Conservation (phyloP, 2,113 vertebrate species). For the Carassius gibelio region DNA sequence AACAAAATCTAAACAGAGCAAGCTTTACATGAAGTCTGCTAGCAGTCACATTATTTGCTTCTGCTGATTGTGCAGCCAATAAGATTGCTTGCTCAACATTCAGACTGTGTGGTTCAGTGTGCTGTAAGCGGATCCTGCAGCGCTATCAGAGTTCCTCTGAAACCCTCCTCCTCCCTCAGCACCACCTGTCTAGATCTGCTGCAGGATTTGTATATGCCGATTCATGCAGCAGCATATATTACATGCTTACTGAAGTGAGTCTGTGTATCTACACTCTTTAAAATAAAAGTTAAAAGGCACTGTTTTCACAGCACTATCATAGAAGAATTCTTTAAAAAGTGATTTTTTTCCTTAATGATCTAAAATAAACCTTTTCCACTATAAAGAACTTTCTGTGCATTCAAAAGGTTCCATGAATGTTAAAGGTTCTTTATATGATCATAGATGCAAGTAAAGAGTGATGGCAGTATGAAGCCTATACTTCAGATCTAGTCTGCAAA, state of each 20-base stretch:
- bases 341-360: too few species aligned
- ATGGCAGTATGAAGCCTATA: neutral
- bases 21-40: neutral
- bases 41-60: neutral
- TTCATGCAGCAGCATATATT: neutral
- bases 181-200: neutral
- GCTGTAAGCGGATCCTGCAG: neutral
- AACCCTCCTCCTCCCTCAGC: neutral
- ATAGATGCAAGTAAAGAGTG: too few species aligned
- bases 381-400: too few species aligned
- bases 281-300: too few species aligned
- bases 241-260: neutral
- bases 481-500: neutral
- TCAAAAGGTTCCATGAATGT: too few species aligned
- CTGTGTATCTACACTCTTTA: neutral
- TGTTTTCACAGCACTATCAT: too few species aligned
- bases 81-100: neutral
- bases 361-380: too few species aligned
- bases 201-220: neutral
- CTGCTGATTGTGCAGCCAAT: neutral
- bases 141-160: neutral
- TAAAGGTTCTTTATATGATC: too few species aligned
- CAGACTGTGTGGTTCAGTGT: neutral
- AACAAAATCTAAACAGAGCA: neutral
- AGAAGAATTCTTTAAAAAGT: too few species aligned